Base-by-base conservation (phyloP, 2,113 vertebrate species). In the Cygnus atratus region DNA sequence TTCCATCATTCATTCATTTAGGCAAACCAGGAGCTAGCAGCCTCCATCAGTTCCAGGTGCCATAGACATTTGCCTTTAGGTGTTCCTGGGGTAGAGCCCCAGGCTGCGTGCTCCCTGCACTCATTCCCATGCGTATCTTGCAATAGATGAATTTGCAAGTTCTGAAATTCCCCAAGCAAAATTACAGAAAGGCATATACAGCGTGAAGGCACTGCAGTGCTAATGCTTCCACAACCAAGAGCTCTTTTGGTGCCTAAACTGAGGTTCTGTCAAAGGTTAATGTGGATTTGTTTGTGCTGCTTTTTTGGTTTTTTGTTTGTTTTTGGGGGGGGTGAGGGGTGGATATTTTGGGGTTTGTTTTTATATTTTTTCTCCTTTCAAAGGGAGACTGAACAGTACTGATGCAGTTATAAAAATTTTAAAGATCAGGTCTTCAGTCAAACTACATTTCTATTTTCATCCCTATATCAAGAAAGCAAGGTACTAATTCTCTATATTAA, bases 101-200 rank as follows among this genome's bases (percentile, higher is more conserved):
- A 0, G 39, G 63, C 44, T 35, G 10, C 9, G 4, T 1, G 9
- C 43, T 77, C 35, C 50, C 61, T 74, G 39, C 0, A 0, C 37
- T 29, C 17, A 6, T 41, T 65, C 37, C 37, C 26, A 19, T 29
- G 37, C 28, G 11, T 41, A 41, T 65, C 62, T 41, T 65, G 25
- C 26, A 65, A 18, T 26, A 61, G 50, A 35, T 17, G 19, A 57
- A 31, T 39, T 13, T 26, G 41, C 6, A 52, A 14, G 11, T 44
- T 86, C 26, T 29, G 57, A 70, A 71, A 84, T 74, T 74, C 19
- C 21, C 8, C 37, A 44, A 26, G 33, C 6, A 44, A 54, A 73
- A 5, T 4, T 50, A 35, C 17, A 70, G n/a, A 29, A 35, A 28
- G 46, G 24, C 25, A 11, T 12, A 65, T 5, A 44, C 22, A 44